Percentiles rank a stretch among this genome's conserved stretches.
Evolutionary conservation across 2,113 vertebrate genomes (phyloP).

Genomic region (Tenebrosternarchus preto): DNA sequence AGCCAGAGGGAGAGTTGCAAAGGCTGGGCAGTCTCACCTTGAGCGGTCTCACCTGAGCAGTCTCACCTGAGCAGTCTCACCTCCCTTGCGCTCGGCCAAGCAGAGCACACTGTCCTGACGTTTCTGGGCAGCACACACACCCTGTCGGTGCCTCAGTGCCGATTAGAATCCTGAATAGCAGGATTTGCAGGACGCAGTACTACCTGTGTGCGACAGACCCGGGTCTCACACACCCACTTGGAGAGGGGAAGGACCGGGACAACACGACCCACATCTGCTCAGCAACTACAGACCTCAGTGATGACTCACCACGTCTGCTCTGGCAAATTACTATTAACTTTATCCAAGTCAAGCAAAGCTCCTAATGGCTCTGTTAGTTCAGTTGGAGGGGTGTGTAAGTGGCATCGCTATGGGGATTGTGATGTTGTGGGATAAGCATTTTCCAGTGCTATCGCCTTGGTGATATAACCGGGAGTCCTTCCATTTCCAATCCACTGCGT

Average conservation of each 20-base stretch:
- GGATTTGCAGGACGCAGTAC: slow-evolving; percentile 1
- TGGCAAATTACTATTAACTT: neutral
- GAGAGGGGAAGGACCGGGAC: too few relatives aligned
- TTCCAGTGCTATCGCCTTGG: neutral
- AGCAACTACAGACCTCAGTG: neutral
- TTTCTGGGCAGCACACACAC: slow-evolving; percentile 43
- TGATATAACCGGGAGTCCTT: neutral
- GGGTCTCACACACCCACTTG: too few relatives aligned
- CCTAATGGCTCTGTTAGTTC: slow-evolving; percentile 11
- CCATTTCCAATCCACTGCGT: too few relatives aligned
- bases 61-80: slow-evolving; percentile 43
- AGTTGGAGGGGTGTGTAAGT: too few relatives aligned
- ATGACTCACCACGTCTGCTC: slow-evolving; percentile 25
- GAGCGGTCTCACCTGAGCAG: too few relatives aligned
- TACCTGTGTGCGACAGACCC: neutral
- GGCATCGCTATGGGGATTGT: too few relatives aligned
- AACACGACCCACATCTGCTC: too few relatives aligned
- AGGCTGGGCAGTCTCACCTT: slow-evolving; percentile 42
- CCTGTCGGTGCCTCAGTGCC: slow-evolving; percentile 59
- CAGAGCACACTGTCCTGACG: slow-evolving; percentile 38
- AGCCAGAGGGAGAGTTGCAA: slow-evolving; percentile 39
- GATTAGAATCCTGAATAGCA: slow-evolving; percentile 66
- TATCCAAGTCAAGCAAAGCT: neutral
- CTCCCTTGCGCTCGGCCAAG: slow-evolving; percentile 47
- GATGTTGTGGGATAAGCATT: neutral